These are phyloP conservation scores for Aramus guarauna DNA, from an alignment of 2,113 vertebrate genomes.

Conservation along the genomic window DNA sequence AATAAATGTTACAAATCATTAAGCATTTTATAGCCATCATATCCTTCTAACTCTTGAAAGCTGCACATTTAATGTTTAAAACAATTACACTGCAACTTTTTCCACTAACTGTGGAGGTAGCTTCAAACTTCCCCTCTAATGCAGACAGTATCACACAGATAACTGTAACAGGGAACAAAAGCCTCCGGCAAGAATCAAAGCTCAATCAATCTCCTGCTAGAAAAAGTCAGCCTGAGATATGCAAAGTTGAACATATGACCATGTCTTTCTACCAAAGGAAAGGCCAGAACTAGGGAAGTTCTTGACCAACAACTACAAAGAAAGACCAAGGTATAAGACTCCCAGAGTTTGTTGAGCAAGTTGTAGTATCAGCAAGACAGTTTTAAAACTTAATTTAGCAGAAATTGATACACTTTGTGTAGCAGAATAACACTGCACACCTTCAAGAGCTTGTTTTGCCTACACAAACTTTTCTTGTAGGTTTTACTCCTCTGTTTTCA, in stretches of 20 bases:
- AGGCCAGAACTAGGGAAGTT: neutral
- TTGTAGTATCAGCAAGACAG: neutral
- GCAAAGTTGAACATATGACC: neutral
- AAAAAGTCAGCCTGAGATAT: neutral
- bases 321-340: neutral
- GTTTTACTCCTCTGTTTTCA: neutral
- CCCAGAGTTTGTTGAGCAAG: neutral
- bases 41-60: neutral
- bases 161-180: neutral
- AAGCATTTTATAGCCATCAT: neutral
- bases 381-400: neutral
- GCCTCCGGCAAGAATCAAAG: neutral
- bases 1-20: neutral
- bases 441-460: neutral
- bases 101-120: neutral
- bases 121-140: neutral
- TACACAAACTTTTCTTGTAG: neutral
- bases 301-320: neutral
- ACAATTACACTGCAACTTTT: neutral
- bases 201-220: neutral
- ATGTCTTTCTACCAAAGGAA: neutral
- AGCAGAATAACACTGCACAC: accelerated
- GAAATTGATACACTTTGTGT: neutral
- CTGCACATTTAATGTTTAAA: neutral
- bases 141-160: neutral